Percentiles rank a stretch among this genome's conserved stretches.
Evolutionary conservation across 2,888 invertebrate genomes (phyloP).

Genomic region (Epirrita christyi): DNA sequence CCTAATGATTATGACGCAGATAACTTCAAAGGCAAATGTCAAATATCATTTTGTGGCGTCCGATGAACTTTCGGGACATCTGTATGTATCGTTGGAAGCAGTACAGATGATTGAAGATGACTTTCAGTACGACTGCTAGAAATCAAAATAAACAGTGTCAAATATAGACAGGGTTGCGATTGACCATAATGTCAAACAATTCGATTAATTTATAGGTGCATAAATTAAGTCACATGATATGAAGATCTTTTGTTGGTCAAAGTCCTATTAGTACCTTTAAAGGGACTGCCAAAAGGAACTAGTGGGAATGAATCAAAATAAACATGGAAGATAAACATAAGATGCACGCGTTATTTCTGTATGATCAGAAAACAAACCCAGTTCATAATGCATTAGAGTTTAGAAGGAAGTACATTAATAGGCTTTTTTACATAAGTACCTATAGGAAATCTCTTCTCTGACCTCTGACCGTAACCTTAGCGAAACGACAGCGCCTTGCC

Average conservation of each 20-base stretch:
- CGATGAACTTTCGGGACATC: slow-evolving; percentile 44
- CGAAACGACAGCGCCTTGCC: slow-evolving; percentile 49
- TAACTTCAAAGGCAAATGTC: slow-evolving; percentile 51
- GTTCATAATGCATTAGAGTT: not conserved
- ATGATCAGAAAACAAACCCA: not conserved
- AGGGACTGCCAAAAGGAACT: too few species aligned
- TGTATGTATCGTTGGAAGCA: slow-evolving; percentile 13
- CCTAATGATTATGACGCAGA: slow-evolving; percentile 46
- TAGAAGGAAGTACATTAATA: not conserved
- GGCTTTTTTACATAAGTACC: too few species aligned
- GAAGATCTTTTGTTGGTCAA: too few species aligned
- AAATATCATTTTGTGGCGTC: slow-evolving; percentile 43
- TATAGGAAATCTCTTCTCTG: too few species aligned
- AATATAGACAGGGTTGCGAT: not conserved
- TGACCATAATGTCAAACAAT: slow-evolving; percentile 4
- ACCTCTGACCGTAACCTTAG: slow-evolving; percentile 57
- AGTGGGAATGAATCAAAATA: not conserved
- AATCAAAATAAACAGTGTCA: slow-evolving; percentile 8
- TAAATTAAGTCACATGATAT: slow-evolving; percentile 17
- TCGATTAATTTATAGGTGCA: slow-evolving; percentile 8
- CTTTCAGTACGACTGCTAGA: slow-evolving; percentile 10
- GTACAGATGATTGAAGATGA: slow-evolving; percentile 15
- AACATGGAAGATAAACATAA: not conserved
- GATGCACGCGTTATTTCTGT: not conserved
- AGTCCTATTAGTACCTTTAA: too few species aligned